Base-by-base conservation (phyloP, 2,888 invertebrate genomes). In the Pammene aurita region DNA sequence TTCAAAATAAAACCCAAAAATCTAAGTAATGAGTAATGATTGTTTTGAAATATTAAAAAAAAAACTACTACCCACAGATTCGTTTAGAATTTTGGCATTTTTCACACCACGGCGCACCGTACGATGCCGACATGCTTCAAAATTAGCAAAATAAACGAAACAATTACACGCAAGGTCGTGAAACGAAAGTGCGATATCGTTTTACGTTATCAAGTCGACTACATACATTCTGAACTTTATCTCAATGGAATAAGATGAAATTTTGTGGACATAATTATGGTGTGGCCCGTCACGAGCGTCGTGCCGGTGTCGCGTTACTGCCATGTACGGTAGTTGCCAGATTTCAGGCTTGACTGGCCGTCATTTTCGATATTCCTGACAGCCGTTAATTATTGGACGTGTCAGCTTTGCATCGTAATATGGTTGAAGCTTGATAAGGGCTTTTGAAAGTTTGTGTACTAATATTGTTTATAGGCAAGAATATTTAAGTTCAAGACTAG, bases 301-400 rank as follows among this genome's bases (percentile, higher is more conserved):
- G 78, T 80, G 81, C 76, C 13, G 52, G 73, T 79, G 77, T 82
- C 77, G 64, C 68, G 77, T 83, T 80, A 74, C 83, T 64, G 58
- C 67, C 70, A 50, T 70, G 65, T 67, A 66, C 70, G 67, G 67
- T 70, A 78, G 72, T 74, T 72, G 66, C 71, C 69, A 73, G 72
- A 71, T 74, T 75, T 73, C 67, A 74, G 72, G 73, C 74, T 64
- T 71, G 71, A 70, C 73, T 72, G 64, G 50, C 58, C 67, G 54
- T 41, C 44, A 63, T 42, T 71, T 67, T 52, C 54, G 69, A 69
- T 66, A 65, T 66, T 69, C 64, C 44, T 71, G 71, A 71, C 66
- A 71, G 69, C 62, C 66, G 69, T 56, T 55, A 69, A 71, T 62
- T 67, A 67, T 69, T 68, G 44, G 18, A 64, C 44, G 50, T 50